phyloP scores from a whole-genome alignment of 1,140 invertebrate species.

The Drosophila burlai region DNA sequence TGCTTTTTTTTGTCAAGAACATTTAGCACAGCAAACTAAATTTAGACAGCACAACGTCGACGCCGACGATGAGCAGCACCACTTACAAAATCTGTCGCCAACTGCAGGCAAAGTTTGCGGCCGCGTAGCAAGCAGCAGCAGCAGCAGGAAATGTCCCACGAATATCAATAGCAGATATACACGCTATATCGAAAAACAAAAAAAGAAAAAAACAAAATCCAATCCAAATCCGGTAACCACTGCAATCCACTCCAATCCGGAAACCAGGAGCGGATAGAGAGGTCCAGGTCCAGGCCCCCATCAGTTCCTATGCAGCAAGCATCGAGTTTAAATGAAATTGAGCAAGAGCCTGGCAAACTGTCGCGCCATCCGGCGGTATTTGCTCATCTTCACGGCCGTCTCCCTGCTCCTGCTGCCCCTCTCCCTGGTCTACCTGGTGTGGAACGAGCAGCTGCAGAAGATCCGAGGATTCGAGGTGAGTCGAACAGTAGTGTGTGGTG shows the following conservation, averaged over 20 bases:
- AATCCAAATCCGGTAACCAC: slow-evolving; percentile 13
- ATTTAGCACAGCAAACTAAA: slow-evolving; percentile 69
- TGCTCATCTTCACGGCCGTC: slow-evolving; percentile 82
- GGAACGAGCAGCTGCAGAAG: slow-evolving; percentile 83
- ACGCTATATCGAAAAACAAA: slow-evolving; percentile 6
- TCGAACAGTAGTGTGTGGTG: slow-evolving; percentile 13
- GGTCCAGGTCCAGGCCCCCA: slow-evolving; percentile 21
- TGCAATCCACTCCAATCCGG: slow-evolving; percentile 12
- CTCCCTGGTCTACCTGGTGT: slow-evolving; percentile 81
- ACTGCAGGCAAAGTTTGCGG: slow-evolving; percentile 65
- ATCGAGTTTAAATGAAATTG: slow-evolving; percentile 82
- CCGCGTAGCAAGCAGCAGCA: slow-evolving; percentile 43
- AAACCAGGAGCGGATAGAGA: slow-evolving; percentile 34
- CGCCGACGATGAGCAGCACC: slow-evolving; percentile 45
- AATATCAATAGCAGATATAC: slow-evolving; percentile 46
- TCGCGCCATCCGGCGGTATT: slow-evolving; percentile 83
- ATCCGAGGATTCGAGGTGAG: slow-evolving; percentile 85
- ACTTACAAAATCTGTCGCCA: slow-evolving; percentile 76
- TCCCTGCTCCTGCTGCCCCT: slow-evolving; percentile 76
- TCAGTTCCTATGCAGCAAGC: slow-evolving; percentile 75
- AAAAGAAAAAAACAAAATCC: slow-evolving; percentile 8
- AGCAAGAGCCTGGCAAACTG: slow-evolving; percentile 79
- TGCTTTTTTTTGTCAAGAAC: slow-evolving; percentile 30
- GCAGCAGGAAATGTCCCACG: slow-evolving; percentile 41
- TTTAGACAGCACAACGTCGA: slow-evolving; percentile 52